Base-by-base conservation (phyloP, 2,797 vertebrate genomes). In the Gambusia yucatana region DNA sequence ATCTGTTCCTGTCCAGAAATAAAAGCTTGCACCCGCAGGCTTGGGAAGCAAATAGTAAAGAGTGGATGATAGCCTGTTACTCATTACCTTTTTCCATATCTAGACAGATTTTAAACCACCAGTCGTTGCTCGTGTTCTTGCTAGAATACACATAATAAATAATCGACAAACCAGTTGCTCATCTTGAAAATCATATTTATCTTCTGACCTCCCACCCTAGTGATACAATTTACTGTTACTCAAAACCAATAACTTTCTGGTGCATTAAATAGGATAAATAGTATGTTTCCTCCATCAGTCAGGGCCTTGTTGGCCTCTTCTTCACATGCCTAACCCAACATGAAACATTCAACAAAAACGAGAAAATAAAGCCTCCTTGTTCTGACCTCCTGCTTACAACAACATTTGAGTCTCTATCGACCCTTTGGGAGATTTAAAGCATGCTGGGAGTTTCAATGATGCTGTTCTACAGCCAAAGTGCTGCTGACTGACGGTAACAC, bases 401-500 rank as follows among this genome's bases (percentile, higher is more conserved):
- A 78, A 85, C 75, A 46, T 87, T 87, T 82, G 83, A 79, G 77
- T 84, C 82, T 85, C 72, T 78, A 79, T 84, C 72, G 52, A 25
- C 77, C 73, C 87, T 72, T 76, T 76, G 89, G 91, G 90, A 80
- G 85, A 52, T 82, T 90, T 87, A 89, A 90, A 90, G 91, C 87
- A 86, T 77, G 85, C 78, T 77, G 77, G 75, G 84, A 87, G 82
- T 82, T 83, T 93, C 95, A 95, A 94, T 80, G 87, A 84, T 88
- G 86, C 87, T 89, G 90, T 94, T 89, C 90, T 90, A 87, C 73
- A 77, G 79, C 81, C 69, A 77, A 72, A 47, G 78, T 84, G 84
- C 80, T 86, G 77, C 76, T 88, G 89, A 91, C 76, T 93, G 92
- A 92, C 94, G 92, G 91, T 86, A 90, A 93, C 85, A 85, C 36